Evolutionary conservation across 2,113 vertebrate species (phyloP).

Genomic region (Scopus umbretta): DNA sequence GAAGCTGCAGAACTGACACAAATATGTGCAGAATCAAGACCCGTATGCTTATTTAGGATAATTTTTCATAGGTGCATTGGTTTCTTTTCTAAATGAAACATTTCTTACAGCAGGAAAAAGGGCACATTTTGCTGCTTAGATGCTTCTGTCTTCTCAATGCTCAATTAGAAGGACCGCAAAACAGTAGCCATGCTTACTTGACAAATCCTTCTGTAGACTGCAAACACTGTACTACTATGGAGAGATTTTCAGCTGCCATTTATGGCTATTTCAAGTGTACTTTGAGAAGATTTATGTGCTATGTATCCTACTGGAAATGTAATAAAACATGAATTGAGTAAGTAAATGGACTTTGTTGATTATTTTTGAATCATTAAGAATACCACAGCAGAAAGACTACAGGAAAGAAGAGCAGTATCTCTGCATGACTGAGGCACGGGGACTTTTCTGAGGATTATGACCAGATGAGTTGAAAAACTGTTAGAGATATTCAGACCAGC

Average conservation of each 20-base stretch:
- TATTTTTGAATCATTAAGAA: slow-evolving; percentile 12
- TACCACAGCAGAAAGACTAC: background rate
- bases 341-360: background rate
- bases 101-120: background rate
- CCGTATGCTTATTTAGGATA: background rate
- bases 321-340: background rate
- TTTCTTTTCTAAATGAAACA: background rate
- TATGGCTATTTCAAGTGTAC: background rate
- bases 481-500: background rate
- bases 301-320: background rate
- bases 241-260: slow-evolving; percentile 10
- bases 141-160: background rate
- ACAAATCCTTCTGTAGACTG: background rate
- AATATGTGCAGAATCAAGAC: background rate
- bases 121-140: background rate
- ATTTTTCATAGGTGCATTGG: background rate
- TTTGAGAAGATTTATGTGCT: background rate
- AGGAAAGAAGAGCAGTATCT: background rate
- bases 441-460: background rate
- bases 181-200: background rate
- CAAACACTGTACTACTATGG: background rate
- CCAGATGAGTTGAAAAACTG: background rate
- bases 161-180: background rate
- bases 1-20: background rate
- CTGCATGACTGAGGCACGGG: background rate